These are phyloP conservation scores for Momotus momota DNA, from an alignment of 2,797 vertebrate genomes.

Conservation along the genomic window DNA sequence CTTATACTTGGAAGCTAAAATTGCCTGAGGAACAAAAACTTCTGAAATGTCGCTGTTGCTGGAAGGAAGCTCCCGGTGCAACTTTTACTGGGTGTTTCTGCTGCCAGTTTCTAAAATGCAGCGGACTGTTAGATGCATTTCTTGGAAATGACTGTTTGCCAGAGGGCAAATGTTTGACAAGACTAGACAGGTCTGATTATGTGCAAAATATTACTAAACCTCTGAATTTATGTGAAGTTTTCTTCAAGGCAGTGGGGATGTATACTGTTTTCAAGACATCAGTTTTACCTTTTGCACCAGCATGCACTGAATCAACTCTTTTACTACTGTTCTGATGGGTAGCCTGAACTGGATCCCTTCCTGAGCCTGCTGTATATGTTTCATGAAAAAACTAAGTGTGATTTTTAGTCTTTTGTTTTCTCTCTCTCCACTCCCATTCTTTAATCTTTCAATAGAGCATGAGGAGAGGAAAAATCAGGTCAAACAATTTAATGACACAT, in stretches of 20 bases:
- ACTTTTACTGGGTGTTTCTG: background rate
- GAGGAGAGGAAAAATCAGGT: background rate
- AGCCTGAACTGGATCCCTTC: background rate
- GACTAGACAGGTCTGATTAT: background rate
- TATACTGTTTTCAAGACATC: background rate
- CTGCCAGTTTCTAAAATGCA: background rate
- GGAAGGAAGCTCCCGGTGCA: background rate
- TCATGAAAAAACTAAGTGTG: background rate
- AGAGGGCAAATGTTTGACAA: constrained; percentile 7
- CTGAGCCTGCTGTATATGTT: background rate
- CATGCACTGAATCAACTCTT: background rate
- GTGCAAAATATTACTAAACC: background rate
- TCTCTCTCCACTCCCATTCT: background rate
- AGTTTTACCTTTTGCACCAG: background rate
- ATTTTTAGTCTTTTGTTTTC: background rate
- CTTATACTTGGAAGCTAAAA: background rate
- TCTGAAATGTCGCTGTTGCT: background rate
- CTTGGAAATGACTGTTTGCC: constrained; percentile 3
- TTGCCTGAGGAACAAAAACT: background rate
- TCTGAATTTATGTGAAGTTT: background rate
- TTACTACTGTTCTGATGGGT: background rate
- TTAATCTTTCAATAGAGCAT: background rate
- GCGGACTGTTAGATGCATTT: background rate
- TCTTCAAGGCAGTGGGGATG: background rate
- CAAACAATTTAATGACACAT: background rate